Base-by-base conservation (phyloP, 2,888 invertebrate species). In the Ophonus ardosiacus region DNA sequence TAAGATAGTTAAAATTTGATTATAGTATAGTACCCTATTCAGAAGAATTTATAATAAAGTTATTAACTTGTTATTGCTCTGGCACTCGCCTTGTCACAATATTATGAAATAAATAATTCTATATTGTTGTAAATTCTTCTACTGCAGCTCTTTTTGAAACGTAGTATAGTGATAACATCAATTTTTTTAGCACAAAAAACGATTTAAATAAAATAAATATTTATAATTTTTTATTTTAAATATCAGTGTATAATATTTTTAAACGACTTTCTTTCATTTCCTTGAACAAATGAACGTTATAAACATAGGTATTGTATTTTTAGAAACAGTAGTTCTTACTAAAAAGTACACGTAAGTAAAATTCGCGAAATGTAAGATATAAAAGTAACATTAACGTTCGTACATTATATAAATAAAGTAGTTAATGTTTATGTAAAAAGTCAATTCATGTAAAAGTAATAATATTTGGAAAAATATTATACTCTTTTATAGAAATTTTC, bases 401-500 rank as follows among this genome's bases (percentile, higher is more conserved):
- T 68, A 68, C n/a, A 38, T 68, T 68, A 68, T n/a, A 31, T 65
- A 31, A 65, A 18, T 18, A 68, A 74, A 40, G 71, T 74, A 74
- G 71, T 0, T 4, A 40, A 6, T 10, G 71, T 43, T 10, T 68
- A 68, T 74, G 18, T 18, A 15, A 43, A 18, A 43, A 74, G 71
- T 74, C 71, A 74, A 74, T 74, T 74, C 51, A 74, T 74, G 71
- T 74, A 18, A 68, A 40, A 74, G 43, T 74, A 74, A 74, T 24
- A 63, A 63, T 74, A 74, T 43, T 68, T 31, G 40, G 24, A 63
- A 63, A 63, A 63, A 63, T 21, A 68, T 15, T 18, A 43, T 74
- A 43, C 18, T 17, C 43, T 74, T 74, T 43, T 74, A 74, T 74
- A 74, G 43, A 74, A 43, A 43, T 43, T 43, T 74, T 74, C 43